phyloP scores from a whole-genome alignment of 2,113 vertebrate genomes.

The Nesogale talazaci region DNA sequence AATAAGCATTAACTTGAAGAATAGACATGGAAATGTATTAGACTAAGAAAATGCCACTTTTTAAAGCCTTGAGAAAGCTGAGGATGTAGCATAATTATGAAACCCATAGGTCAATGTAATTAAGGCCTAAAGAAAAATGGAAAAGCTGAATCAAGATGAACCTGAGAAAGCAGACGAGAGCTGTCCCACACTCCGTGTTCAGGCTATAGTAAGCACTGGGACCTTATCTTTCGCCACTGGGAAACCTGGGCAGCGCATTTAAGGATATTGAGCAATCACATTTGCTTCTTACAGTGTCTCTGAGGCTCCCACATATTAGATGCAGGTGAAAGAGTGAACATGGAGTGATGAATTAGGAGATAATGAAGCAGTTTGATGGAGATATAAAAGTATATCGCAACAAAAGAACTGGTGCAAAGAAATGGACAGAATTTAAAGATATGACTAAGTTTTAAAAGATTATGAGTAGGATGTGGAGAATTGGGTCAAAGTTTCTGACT shows the following conservation, averaged over 20 bases:
- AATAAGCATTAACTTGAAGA: constrained; percentile 2
- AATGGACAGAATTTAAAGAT: neutral
- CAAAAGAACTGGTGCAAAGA: neutral
- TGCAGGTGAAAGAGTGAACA: neutral
- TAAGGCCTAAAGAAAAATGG: neutral
- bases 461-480: neutral
- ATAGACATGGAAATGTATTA: constrained; percentile 9
- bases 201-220: neutral
- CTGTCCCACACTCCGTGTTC: neutral
- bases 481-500: neutral
- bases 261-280: neutral
- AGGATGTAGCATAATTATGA: neutral
- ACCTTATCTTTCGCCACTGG: neutral
- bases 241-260: neutral
- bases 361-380: neutral
- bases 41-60: constrained; percentile 10
- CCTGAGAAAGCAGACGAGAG: neutral
- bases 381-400: neutral
- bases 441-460: neutral
- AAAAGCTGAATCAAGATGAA: neutral
- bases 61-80: neutral
- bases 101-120: neutral
- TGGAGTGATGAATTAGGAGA: neutral
- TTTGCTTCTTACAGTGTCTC: neutral
- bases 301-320: neutral